Evolutionary conservation across 2,113 vertebrate genomes (phyloP).

Genomic region (Sphyrna mokarran): DNA sequence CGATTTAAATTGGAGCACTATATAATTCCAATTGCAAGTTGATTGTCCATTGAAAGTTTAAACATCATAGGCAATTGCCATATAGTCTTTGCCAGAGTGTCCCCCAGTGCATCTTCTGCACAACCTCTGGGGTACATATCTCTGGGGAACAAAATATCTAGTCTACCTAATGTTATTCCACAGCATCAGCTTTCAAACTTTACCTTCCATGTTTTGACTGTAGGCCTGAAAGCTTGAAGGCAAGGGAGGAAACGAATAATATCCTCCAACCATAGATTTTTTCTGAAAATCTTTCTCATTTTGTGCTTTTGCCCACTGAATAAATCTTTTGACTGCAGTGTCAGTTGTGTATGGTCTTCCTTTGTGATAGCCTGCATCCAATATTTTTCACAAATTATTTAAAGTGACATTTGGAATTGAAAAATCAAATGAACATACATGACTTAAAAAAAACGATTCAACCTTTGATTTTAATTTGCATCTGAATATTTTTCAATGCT

Average conservation of each 20-base stretch:
- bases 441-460: not conserved
- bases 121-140: too few species aligned
- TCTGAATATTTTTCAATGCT: too few species aligned
- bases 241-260: constrained; percentile 70
- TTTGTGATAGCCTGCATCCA: constrained; percentile 65
- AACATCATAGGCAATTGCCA: too few species aligned
- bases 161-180: not conserved
- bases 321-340: constrained; percentile 70
- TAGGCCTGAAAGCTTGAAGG: constrained; percentile 62
- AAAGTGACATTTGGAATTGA: not conserved
- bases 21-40: too few species aligned
- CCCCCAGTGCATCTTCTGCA: too few species aligned
- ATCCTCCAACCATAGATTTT: constrained; percentile 70
- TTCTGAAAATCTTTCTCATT: constrained; percentile 57
- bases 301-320: constrained; percentile 74
- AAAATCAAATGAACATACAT: not conserved
- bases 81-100: too few species aligned
- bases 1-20: too few species aligned
- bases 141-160: not conserved
- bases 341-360: constrained; percentile 69
- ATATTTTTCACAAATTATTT: constrained; percentile 26
- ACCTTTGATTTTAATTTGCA: not conserved
- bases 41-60: too few species aligned
- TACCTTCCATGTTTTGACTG: constrained; percentile 60
- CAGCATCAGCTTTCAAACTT: not conserved